These are phyloP conservation scores for Eonycteris spelaea DNA, from an alignment of 2,113 vertebrate genomes.

Conservation along the genomic window DNA sequence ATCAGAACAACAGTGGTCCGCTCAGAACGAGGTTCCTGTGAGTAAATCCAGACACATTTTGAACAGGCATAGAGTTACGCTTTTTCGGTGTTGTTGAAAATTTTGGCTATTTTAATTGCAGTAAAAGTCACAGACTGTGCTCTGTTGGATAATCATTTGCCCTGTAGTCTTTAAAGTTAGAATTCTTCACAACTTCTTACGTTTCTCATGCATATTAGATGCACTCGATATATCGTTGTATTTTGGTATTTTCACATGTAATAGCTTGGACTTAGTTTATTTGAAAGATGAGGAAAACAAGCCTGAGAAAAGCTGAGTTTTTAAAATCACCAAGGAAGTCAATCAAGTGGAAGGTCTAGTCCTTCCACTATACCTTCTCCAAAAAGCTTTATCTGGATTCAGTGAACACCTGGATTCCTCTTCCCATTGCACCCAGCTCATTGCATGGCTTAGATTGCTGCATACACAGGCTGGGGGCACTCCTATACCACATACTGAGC, in stretches of 20 bases:
- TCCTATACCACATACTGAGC: neutral
- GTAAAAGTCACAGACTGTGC: neutral
- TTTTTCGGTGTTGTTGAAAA: neutral
- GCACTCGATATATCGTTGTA: neutral
- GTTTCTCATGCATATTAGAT: neutral
- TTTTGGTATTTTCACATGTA: neutral
- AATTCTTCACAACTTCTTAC: neutral
- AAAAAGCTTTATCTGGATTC: neutral
- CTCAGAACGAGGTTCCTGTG: neutral
- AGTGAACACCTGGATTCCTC: neutral
- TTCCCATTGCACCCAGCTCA: neutral
- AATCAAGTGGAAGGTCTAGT: neutral
- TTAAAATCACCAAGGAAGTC: neutral
- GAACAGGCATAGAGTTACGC: neutral
- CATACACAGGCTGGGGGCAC: too few relatives aligned
- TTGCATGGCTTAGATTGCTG: too few relatives aligned
- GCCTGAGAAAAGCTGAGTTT: neutral
- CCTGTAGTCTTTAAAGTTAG: neutral
- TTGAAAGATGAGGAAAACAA: neutral
- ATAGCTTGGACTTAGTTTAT: neutral
- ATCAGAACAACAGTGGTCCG: neutral
- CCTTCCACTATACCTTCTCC: neutral
- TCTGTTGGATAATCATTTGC: neutral
- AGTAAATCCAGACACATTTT: neutral
- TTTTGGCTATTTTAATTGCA: neutral